These are phyloP conservation scores for Achatina immaculata DNA, from an alignment of 1,140 invertebrate species.

Conservation along the genomic window DNA sequence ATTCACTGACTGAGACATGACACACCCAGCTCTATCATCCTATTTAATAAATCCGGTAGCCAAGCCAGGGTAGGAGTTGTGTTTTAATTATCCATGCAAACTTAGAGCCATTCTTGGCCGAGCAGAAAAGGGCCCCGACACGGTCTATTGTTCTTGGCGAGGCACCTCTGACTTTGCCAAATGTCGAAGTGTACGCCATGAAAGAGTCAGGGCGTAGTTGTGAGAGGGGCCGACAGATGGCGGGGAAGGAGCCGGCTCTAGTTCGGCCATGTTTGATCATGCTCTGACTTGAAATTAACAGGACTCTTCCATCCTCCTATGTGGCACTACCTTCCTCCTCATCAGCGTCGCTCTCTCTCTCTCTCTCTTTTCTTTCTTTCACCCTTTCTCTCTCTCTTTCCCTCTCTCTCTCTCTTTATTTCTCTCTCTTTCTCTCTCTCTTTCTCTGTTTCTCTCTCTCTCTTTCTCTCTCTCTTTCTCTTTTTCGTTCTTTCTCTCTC, in stretches of 20 bases:
- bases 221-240: background rate
- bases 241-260: background rate
- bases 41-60: no score
- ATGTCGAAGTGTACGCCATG: background rate
- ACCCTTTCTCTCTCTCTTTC: background rate
- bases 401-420: background rate
- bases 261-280: background rate
- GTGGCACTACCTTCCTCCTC: background rate
- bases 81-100: conserved; percentile 3
- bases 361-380: no score
- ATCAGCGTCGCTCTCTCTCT: background rate
- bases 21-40: no score
- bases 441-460: background rate
- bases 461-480: background rate
- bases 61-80: background rate
- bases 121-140: background rate
- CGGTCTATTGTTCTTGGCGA: background rate
- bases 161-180: conserved; percentile 5
- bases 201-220: background rate
- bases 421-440: background rate
- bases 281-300: background rate
- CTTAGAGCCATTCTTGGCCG: background rate
- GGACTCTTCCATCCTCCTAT: background rate
- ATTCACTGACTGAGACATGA: no score
- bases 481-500: background rate